Percentiles rank a stretch among this genome's conserved stretches.
These are phyloP conservation scores for Sebastes kiyomatsui DNA, from an alignment of 2,797 vertebrate species.

Conservation along the genomic window DNA sequence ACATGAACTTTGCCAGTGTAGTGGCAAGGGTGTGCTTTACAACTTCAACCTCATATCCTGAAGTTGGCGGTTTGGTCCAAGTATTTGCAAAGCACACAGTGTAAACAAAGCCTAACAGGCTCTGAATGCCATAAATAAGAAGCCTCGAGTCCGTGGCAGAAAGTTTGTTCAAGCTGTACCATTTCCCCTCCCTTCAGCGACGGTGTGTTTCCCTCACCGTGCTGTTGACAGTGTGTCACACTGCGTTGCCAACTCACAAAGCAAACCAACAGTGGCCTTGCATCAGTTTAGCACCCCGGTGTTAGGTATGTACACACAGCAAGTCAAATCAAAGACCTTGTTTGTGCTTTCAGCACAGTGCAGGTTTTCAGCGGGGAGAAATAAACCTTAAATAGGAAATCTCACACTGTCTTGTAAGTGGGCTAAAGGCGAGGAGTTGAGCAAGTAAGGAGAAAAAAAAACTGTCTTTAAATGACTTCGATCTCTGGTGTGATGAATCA, in stretches of 20 bases:
- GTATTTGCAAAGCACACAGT: constrained; percentile 69
- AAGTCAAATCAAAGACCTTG: constrained; percentile 81
- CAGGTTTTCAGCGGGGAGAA: constrained; percentile 78
- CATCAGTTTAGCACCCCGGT: constrained; percentile 65
- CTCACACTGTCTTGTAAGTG: constrained; percentile 84
- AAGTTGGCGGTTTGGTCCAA: constrained; percentile 61
- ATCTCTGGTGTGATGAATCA: constrained; percentile 96
- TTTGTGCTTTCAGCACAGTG: constrained; percentile 75
- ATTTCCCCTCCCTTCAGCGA: constrained; percentile 48
- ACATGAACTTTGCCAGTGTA: constrained; percentile 51
- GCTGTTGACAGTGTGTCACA: constrained; percentile 63
- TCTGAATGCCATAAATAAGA: constrained; percentile 57
- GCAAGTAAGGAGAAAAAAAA: constrained; percentile 72
- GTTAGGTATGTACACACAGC: constrained; percentile 79
- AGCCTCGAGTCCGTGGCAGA: constrained; percentile 29
- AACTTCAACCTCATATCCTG: constrained; percentile 58
- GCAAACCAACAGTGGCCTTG: constrained; percentile 59
- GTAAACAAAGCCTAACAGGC: constrained; percentile 63
- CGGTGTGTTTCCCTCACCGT: constrained; percentile 52
- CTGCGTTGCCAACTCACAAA: constrained; percentile 67
- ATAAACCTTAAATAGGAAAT: constrained; percentile 86
- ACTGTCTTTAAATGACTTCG: constrained; percentile 91
- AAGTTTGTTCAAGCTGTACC: constrained; percentile 69
- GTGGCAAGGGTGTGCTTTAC: constrained; percentile 55
- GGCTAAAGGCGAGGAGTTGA: constrained; percentile 80